Conservation (phyloP, 2,797 vertebrate species). For the Mycteria americana region DNA sequence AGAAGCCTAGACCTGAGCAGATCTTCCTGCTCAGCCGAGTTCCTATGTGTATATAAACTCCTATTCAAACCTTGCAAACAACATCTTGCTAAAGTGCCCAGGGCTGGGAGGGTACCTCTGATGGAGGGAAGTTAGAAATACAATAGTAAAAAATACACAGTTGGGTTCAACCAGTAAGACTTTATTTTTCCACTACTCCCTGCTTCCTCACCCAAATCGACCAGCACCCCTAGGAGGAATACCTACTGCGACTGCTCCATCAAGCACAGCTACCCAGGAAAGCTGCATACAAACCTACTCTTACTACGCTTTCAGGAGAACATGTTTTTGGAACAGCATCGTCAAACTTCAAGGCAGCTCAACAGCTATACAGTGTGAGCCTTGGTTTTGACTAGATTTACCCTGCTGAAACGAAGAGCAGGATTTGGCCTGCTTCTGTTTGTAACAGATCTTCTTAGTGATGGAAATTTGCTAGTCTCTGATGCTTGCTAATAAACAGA, state of each 20-base stretch:
- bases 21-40: not conserved
- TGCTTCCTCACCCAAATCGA: not conserved
- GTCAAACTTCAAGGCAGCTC: not conserved
- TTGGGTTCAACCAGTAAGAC: not conserved
- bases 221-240: not conserved
- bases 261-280: not conserved
- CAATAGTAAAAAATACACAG: conserved; percentile 3
- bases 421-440: not conserved
- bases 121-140: not conserved
- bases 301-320: not conserved
- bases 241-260: not conserved
- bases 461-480: not conserved
- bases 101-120: not conserved
- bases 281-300: not conserved
- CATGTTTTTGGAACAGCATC: not conserved
- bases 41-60: conserved; percentile 54
- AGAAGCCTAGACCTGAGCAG: conserved; percentile 7
- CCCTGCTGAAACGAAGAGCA: not conserved
- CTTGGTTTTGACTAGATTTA: not conserved
- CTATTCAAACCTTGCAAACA: conserved; percentile 29
- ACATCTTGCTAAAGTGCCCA: conserved; percentile 52
- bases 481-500: not conserved
- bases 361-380: not conserved
- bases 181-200: not conserved
- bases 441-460: not conserved